Evolutionary conservation across 2,888 invertebrate genomes (phyloP).

Genomic region (Tipula confusa): DNA sequence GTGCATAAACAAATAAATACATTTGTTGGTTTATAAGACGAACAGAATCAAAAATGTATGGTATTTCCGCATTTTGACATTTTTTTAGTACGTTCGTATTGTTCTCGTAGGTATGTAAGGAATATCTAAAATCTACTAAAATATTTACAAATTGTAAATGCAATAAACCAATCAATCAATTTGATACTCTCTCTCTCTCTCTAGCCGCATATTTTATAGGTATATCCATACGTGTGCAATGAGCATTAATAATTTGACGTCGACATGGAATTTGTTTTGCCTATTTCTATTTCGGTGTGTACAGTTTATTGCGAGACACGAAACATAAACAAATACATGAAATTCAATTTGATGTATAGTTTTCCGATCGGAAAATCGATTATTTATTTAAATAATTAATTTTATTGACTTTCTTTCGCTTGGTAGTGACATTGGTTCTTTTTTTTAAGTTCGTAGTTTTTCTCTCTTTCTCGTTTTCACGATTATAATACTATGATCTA

Average conservation of each 20-base stretch:
- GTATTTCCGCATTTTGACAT: too few relatives aligned
- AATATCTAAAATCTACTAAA: not conserved
- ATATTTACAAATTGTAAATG: not conserved
- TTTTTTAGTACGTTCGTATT: too few relatives aligned
- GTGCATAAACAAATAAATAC: too few relatives aligned
- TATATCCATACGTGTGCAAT: not conserved
- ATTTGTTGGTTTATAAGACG: too few relatives aligned
- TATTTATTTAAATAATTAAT: not conserved
- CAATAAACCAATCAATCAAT: not conserved
- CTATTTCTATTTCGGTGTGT: not conserved
- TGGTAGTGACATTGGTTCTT: too few relatives aligned
- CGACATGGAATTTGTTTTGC: not conserved
- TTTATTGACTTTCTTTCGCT: not conserved
- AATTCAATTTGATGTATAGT: not conserved
- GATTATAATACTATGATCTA: not conserved
- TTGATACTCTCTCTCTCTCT: not conserved
- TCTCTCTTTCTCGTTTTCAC: not conserved
- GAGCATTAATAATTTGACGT: not conserved
- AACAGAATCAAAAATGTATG: too few relatives aligned
- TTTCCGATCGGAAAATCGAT: not conserved
- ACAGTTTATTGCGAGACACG: not conserved
- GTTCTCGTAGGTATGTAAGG: not conserved
- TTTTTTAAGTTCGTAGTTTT: too few relatives aligned
- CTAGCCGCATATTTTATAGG: too few relatives aligned
- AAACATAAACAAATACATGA: not conserved